Conservation (phyloP, 2,888 invertebrate species). For the Serripes groenlandicus region DNA sequence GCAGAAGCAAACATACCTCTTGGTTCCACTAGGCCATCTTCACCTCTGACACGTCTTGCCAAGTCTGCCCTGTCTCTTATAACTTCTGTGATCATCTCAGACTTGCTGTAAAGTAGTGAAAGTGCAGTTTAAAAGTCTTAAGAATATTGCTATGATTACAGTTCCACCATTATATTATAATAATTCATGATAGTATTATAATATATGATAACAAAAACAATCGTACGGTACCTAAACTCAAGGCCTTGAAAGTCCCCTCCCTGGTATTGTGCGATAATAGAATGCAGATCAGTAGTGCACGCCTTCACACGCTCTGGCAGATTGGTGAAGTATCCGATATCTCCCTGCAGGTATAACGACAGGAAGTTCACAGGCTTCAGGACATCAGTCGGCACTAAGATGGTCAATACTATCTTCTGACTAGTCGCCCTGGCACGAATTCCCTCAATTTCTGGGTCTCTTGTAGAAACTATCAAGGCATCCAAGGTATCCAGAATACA, state of each 20-base stretch:
- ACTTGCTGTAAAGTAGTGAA: constrained; percentile 33
- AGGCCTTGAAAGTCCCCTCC: constrained; percentile 5
- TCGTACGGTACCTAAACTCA: constrained; percentile 35
- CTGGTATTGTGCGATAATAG: constrained; percentile 12
- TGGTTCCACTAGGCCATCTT: constrained; percentile 6
- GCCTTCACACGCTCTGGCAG: constrained; percentile 33
- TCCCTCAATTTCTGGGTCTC: background rate
- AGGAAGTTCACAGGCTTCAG: constrained; percentile 40
- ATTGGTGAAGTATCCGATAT: constrained; percentile 26
- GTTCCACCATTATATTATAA: too few species aligned
- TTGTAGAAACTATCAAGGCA: background rate
- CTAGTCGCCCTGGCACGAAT: background rate
- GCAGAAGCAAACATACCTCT: constrained; percentile 16
- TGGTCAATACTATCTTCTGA: constrained; percentile 7
- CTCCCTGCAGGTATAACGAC: constrained; percentile 33
- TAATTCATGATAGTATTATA: background rate
- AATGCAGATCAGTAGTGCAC: constrained; percentile 10
- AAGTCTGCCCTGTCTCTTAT: constrained; percentile 20
- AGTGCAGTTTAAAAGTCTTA: too few species aligned
- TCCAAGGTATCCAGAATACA: background rate
- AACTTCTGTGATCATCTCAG: constrained; percentile 11
- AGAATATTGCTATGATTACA: too few species aligned
- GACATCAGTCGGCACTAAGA: constrained; percentile 32
- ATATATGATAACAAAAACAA: background rate
- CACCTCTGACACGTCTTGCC: constrained; percentile 25